Percentiles rank a stretch among this genome's conserved stretches.
phyloP scores from a whole-genome alignment of 2,797 vertebrate species.

The Anguilla pacifica region DNA sequence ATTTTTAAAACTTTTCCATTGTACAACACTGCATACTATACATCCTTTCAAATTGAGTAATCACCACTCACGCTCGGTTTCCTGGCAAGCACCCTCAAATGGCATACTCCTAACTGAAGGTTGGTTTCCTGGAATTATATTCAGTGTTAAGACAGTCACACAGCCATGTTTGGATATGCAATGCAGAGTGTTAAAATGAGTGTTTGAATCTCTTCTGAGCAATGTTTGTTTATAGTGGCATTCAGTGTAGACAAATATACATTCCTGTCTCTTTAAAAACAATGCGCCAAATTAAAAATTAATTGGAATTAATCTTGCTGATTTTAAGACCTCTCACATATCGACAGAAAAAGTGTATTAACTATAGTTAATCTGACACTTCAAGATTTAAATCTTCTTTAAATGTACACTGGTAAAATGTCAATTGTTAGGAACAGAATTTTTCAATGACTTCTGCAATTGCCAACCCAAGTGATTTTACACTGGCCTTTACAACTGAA shows the following conservation, averaged over 20 bases:
- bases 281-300: background rate
- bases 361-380: background rate
- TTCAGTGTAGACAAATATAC: background rate
- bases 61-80: background rate
- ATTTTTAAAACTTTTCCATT: background rate
- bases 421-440: background rate
- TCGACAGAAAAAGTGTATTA: background rate
- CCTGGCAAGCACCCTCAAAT: background rate
- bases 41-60: background rate
- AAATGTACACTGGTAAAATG: background rate
- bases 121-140: background rate
- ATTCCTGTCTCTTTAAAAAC: background rate
- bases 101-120: background rate
- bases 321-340: background rate
- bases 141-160: background rate
- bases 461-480: background rate
- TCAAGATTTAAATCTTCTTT: background rate
- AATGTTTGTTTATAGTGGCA: background rate
- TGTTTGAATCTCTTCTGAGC: background rate
- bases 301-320: background rate
- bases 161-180: background rate
- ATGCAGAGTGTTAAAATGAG: background rate
- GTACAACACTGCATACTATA: background rate
- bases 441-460: background rate
- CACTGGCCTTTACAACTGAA: slow-evolving; percentile 6